A percentile compares a stretch with the other conserved stretches of the same genome.
Conservation (phyloP, 2,797 vertebrate species). For the Sphenodon punctatus region DNA sequence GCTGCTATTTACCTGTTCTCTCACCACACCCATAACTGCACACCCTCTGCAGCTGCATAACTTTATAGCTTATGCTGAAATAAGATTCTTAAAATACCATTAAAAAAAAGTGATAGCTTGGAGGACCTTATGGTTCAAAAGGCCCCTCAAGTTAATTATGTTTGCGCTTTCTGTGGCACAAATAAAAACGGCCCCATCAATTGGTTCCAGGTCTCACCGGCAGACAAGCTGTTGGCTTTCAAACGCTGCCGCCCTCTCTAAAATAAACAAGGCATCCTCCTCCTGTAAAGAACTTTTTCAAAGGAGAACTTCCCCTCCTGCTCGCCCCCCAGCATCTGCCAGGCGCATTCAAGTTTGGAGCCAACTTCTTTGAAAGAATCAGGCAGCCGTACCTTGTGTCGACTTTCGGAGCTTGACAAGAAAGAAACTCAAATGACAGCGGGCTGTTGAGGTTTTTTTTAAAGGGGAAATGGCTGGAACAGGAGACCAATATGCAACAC, state of each 20-base stretch:
- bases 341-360: slow-evolving; percentile 10
- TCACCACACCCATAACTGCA: not conserved
- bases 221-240: slow-evolving; percentile 35
- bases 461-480: slow-evolving; percentile 1
- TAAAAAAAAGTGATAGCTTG: slow-evolving; percentile 34
- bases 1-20: too few relatives aligned
- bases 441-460: too few relatives aligned
- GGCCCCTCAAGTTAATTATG: slow-evolving; percentile 37
- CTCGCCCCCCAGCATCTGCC: slow-evolving; percentile 4
- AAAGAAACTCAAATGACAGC: slow-evolving; percentile 25
- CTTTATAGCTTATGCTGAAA: slow-evolving; percentile 15
- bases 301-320: not conserved
- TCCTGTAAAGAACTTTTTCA: slow-evolving; percentile 33
- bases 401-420: slow-evolving; percentile 26
- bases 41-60: not conserved
- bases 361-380: slow-evolving; percentile 42
- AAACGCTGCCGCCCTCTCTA: slow-evolving; percentile 32
- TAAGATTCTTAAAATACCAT: slow-evolving; percentile 24
- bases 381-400: slow-evolving; percentile 30
- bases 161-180: slow-evolving; percentile 35
- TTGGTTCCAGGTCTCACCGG: slow-evolving; percentile 34
- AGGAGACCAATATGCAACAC: slow-evolving; percentile 8
- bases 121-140: slow-evolving; percentile 58
- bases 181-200: slow-evolving; percentile 52
- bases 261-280: slow-evolving; percentile 44